Base-by-base conservation (phyloP, 2,797 vertebrate species). In the Poeciliopsis gracilis region DNA sequence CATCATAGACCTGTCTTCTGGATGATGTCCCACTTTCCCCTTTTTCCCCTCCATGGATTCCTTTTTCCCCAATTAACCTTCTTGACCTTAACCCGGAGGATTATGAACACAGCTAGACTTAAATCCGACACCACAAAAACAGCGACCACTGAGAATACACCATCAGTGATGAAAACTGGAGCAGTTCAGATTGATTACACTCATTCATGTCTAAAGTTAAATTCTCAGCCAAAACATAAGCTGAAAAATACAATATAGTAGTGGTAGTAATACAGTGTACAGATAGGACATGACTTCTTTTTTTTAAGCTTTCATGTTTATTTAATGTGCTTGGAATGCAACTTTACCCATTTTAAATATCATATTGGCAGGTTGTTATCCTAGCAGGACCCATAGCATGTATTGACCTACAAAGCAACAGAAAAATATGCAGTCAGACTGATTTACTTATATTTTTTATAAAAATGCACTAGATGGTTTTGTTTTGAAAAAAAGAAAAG, bases 91-190 rank as follows among this genome's bases (percentile, higher is more conserved):
- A 80, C 8, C 46, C 18, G 53, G 76, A 72, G 61, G 71, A 78
- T 83, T 78, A 83, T 84, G 70, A 79, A 43, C 73, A 76, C n/a
- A 59, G n/a, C 25, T 28, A 15, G 76, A 47, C 81, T 77, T 78
- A 61, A 72, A 59, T 67, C 30, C 67, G 11, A 73, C 49, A 49
- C 72, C 75, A 13, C 28, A 57, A 61, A 46, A 38, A 36, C 47
- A 63, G 45, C 45, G 55, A 69, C 73, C 76, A 28, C 51, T 41
- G 51, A 4, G 71, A 43, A 59, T 43, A 69, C 57, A 74, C 23
- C 67, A 69, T 59, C 28, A 77, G 38, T 75, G 72, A 73, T 71
- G 69, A 76, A 33, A 76, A 49, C 30, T 71, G 59, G 45, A 47
- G 66, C 53, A 61, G 20, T 72, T 43, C 38, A 73, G 70, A 67